Conservation (phyloP, 2,113 vertebrate species). For the Gymnarchus niloticus region DNA sequence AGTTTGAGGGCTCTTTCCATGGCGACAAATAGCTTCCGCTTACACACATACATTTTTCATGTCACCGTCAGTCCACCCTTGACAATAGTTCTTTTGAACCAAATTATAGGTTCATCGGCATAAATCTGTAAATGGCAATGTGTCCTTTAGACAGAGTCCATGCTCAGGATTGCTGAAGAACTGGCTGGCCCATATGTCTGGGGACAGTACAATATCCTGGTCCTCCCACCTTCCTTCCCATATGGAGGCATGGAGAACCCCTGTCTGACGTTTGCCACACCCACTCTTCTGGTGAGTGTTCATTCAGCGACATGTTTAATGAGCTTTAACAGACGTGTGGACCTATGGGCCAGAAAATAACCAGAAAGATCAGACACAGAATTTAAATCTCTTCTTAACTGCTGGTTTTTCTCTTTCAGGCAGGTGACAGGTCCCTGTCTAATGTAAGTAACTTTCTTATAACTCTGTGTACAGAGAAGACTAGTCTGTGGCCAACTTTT, state of each 20-base stretch:
- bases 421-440: conserved; percentile 87
- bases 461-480: background rate
- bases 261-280: conserved; percentile 91
- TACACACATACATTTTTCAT: background rate
- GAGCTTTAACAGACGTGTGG: background rate
- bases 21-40: too few relatives aligned
- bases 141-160: conserved; percentile 77
- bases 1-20: too few relatives aligned
- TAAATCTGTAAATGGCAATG: background rate
- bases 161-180: conserved; percentile 85
- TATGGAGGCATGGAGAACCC: conserved; percentile 98
- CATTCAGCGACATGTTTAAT: background rate
- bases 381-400: background rate
- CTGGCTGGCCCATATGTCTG: conserved; percentile 89
- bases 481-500: background rate
- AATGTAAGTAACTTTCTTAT: conserved; percentile 72
- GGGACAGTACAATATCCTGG: conserved; percentile 88
- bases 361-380: background rate
- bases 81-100: background rate
- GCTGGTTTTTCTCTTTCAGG: conserved; percentile 59
- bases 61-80: background rate
- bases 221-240: conserved; percentile 91
- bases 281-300: conserved; percentile 80
- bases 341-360: background rate
- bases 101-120: background rate